Evolutionary conservation across 2,797 vertebrate species (phyloP).

Genomic region (Halcyon smyrnensis): DNA sequence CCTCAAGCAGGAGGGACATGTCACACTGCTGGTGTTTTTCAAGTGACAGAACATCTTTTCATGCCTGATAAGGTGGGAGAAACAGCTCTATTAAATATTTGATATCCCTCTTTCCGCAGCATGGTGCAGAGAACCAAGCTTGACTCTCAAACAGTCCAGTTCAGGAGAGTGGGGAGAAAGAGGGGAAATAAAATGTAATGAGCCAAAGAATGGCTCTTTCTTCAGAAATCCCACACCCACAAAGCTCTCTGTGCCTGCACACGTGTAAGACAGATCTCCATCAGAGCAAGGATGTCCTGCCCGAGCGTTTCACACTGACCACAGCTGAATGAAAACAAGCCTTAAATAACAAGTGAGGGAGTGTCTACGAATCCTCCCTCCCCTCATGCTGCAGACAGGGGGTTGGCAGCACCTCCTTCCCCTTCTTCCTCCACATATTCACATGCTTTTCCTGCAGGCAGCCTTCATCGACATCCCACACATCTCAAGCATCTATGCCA

Average conservation of each 20-base stretch:
- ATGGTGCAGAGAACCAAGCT: not conserved
- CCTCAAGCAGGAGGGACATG: not conserved
- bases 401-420: not conserved
- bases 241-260: not conserved
- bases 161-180: not conserved
- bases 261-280: not conserved
- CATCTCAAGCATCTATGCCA: not conserved
- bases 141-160: not conserved
- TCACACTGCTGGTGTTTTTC: not conserved
- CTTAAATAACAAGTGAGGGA: not conserved
- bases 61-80: not conserved
- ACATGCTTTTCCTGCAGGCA: not conserved
- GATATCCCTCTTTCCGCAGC: not conserved
- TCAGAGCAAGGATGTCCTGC: not conserved
- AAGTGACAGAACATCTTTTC: not conserved
- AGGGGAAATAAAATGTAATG: not conserved
- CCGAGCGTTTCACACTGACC: not conserved
- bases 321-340: not conserved
- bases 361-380: not conserved
- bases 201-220: not conserved
- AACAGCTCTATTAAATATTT: slow-evolving; percentile 18
- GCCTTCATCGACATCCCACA: not conserved
- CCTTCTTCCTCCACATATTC: not conserved
- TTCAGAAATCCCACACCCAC: rapidly evolving
- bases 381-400: rapidly evolving